phyloP scores from a whole-genome alignment of 1,140 invertebrate species.

The Heliconius eleuchia region DNA sequence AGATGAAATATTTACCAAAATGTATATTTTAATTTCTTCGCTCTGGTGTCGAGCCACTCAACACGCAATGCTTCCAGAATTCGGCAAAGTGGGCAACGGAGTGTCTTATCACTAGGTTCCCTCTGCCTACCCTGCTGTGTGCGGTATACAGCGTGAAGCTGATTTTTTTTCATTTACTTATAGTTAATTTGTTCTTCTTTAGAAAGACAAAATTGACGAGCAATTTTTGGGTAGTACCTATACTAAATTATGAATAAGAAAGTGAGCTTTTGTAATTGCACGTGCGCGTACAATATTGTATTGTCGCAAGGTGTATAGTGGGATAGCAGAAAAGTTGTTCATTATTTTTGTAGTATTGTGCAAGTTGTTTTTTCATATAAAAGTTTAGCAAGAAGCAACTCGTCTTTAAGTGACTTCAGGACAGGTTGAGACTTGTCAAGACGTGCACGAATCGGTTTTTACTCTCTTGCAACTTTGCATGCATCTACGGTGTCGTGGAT shows the following conservation, averaged over 20 bases:
- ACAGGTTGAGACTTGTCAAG: constrained; percentile 48
- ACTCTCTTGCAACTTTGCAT: constrained; percentile 15
- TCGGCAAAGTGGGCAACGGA: too few relatives aligned
- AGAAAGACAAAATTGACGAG: neutral
- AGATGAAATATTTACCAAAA: too few relatives aligned
- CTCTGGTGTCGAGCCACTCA: too few relatives aligned
- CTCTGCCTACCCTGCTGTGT: too few relatives aligned
- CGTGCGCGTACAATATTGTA: constrained; percentile 41
- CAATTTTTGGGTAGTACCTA: neutral
- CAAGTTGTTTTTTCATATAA: constrained; percentile 35
- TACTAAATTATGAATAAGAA: constrained; percentile 25
- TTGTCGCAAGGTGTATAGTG: constrained; percentile 36
- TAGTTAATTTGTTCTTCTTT: neutral
- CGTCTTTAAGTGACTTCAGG: constrained; percentile 30
- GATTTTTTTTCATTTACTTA: too few relatives aligned
- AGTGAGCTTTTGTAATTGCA: constrained; percentile 41
- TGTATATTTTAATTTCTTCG: too few relatives aligned
- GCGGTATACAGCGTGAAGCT: too few relatives aligned
- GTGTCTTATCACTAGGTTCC: too few relatives aligned
- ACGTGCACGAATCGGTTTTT: constrained; percentile 35
- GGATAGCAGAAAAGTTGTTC: constrained; percentile 35
- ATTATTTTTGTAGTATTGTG: constrained; percentile 35
- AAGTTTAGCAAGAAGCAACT: constrained; percentile 34
- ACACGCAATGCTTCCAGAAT: too few relatives aligned
- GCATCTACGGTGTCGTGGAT: neutral